A percentile compares a stretch with the other conserved stretches of the same genome.
These are phyloP conservation scores for Chaunax sp. DNA, from an alignment of 2,797 vertebrate species.

Conservation along the genomic window DNA sequence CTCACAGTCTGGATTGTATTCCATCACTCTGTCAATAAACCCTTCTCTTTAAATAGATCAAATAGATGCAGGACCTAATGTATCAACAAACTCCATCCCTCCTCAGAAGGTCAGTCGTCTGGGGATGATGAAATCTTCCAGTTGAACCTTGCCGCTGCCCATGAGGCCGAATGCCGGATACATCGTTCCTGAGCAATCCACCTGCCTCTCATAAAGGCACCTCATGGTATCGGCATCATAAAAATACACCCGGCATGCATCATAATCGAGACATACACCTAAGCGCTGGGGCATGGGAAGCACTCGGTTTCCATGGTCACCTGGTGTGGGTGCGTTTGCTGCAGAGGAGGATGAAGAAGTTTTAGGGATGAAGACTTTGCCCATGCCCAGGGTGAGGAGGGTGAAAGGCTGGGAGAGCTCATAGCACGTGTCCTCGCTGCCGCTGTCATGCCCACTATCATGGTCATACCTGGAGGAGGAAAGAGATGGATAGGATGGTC, in stretches of 20 bases:
- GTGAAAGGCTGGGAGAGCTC: constrained; percentile 93
- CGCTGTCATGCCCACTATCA: constrained; percentile 98
- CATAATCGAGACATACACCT: constrained; percentile 93
- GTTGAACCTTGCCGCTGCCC: constrained; percentile 90
- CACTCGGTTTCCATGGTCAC: constrained; percentile 85
- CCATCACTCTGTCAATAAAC: constrained; percentile 29
- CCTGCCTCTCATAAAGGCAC: constrained; percentile 94
- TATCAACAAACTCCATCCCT: not conserved
- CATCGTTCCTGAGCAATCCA: constrained; percentile 95
- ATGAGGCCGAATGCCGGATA: constrained; percentile 95
- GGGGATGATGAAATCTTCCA: constrained; percentile 87
- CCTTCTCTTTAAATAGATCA: constrained; percentile 32
- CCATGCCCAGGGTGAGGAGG: constrained; percentile 94
- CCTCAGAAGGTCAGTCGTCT: constrained; percentile 85
- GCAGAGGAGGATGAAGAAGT: constrained; percentile 76
- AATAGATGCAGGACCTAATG: constrained; percentile 18
- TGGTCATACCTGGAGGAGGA: constrained; percentile 89
- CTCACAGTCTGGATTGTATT: not conserved
- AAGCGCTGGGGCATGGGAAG: constrained; percentile 90
- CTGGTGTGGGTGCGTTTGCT: constrained; percentile 37
- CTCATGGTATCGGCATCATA: constrained; percentile 91
- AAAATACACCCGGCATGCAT: constrained; percentile 90
- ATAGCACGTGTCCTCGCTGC: constrained; percentile 92
- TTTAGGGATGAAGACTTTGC: constrained; percentile 93
- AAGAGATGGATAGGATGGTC: too few relatives aligned